These are phyloP conservation scores for Thaumetopoea pityocampa DNA, from an alignment of 1,140 invertebrate genomes.

Conservation along the genomic window DNA sequence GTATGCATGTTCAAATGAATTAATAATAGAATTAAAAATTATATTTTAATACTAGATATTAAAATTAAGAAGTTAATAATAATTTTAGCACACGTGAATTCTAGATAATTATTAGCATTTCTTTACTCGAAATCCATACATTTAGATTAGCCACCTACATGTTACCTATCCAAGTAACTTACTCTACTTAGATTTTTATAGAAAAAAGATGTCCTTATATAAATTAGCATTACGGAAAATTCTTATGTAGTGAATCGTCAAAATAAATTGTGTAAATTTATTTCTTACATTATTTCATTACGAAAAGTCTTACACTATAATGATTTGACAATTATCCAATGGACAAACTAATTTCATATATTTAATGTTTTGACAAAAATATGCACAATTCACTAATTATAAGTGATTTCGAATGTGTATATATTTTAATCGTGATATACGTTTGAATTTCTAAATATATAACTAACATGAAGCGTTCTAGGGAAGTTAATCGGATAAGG, in stretches of 20 bases:
- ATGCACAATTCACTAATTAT: conserved; percentile 5
- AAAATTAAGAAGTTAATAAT: conserved; percentile 52
- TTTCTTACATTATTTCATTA: conserved; percentile 52
- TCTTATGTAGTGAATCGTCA: conserved; percentile 51
- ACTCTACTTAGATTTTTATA: conserved; percentile 36
- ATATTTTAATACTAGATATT: conserved; percentile 43
- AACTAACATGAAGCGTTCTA: too few species aligned
- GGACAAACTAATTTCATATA: conserved; percentile 34
- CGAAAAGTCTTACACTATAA: conserved; percentile 24
- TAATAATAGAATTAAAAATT: conserved; percentile 27
- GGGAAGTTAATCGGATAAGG: conserved; percentile 13
- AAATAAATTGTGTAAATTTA: conserved; percentile 67
- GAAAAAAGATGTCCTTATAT: conserved; percentile 35
- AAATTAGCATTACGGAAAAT: conserved; percentile 50
- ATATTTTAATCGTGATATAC: conserved; percentile 5
- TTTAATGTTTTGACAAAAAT: conserved; percentile 17
- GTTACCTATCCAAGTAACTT: conserved; percentile 27
- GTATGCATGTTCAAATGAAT: conserved; percentile 24
- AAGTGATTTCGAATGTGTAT: conserved; percentile 32
- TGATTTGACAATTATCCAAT: conserved; percentile 28
- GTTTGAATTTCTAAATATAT: too few species aligned
- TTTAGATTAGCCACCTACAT: conserved; percentile 27
- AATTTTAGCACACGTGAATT: conserved; percentile 27
- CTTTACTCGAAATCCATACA: conserved; percentile 28
- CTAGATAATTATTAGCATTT: conserved; percentile 24